A percentile compares a stretch with the other conserved stretches of the same genome.
phyloP scores from a whole-genome alignment of 1,140 invertebrate genomes.

The Nasonia longicornis region DNA sequence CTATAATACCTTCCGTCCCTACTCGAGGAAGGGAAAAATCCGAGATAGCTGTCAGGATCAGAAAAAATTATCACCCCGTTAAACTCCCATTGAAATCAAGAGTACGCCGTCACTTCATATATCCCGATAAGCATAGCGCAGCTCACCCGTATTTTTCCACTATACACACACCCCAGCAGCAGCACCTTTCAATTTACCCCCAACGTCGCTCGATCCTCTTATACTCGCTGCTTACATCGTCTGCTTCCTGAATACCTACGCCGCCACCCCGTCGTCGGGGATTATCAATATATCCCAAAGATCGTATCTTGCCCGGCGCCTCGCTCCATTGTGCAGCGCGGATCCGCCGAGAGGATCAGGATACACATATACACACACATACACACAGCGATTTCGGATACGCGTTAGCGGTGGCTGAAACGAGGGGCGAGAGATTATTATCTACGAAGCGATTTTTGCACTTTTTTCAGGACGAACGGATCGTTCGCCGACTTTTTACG shows the following conservation, averaged over 20 bases:
- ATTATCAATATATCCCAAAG: constrained; percentile 26
- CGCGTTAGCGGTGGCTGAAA: not conserved
- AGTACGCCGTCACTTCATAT: too few species aligned
- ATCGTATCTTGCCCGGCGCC: not conserved
- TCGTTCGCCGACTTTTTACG: too few species aligned
- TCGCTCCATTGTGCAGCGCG: not conserved
- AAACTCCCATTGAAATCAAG: too few species aligned
- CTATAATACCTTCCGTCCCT: too few species aligned
- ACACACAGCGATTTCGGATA: not conserved
- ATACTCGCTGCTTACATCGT: not conserved
- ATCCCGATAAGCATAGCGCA: too few species aligned
- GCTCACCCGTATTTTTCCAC: not conserved
- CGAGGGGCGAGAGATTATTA: not conserved
- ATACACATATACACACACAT: not conserved
- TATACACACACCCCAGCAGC: not conserved
- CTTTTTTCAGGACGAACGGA: too few species aligned
- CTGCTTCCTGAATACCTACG: not conserved
- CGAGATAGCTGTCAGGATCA: too few species aligned
- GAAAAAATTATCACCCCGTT: too few species aligned
- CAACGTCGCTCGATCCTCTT: not conserved
- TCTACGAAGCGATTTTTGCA: too few species aligned
- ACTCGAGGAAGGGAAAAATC: too few species aligned
- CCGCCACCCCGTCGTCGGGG: too few species aligned
- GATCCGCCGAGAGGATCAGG: not conserved
- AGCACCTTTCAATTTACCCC: not conserved